Evolutionary conservation across 2,888 invertebrate species (phyloP).

Genomic region (Onchidella celtica): DNA sequence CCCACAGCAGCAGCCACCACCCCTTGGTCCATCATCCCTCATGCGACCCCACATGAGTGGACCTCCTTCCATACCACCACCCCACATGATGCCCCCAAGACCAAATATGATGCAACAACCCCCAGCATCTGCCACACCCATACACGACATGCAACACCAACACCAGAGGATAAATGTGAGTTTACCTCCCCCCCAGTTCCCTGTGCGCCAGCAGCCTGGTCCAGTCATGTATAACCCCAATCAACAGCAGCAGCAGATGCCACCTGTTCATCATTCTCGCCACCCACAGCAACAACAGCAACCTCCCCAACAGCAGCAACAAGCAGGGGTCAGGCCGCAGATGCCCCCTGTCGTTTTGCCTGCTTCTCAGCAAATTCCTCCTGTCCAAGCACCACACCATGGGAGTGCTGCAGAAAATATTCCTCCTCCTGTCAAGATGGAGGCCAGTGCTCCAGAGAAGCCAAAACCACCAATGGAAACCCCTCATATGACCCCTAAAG

Average conservation of each 20-base stretch:
- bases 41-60: slow-evolving; percentile 25
- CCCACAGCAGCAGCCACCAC: slow-evolving; percentile 12
- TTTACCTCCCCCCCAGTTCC: slow-evolving; percentile 37
- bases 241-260: slow-evolving; percentile 22
- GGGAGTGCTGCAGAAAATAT: background rate
- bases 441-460: slow-evolving; percentile 1
- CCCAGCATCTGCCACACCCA: slow-evolving; percentile 1
- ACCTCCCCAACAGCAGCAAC: slow-evolving; percentile 32
- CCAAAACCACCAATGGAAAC: slow-evolving; percentile 7
- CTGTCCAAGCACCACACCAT: background rate
- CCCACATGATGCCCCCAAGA: background rate
- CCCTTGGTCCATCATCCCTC: slow-evolving; percentile 6
- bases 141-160: slow-evolving; percentile 14
- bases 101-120: slow-evolving; percentile 32
- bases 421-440: background rate
- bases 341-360: slow-evolving; percentile 6
- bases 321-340: background rate
- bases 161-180: slow-evolving; percentile 25
- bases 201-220: background rate
- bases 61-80: slow-evolving; percentile 8
- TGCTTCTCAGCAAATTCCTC: background rate
- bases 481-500: too few relatives aligned
- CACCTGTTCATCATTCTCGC: background rate
- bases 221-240: background rate
- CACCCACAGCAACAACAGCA: background rate